phyloP scores from a whole-genome alignment of 1,140 invertebrate genomes.

The Heterodera schachtii region DNA sequence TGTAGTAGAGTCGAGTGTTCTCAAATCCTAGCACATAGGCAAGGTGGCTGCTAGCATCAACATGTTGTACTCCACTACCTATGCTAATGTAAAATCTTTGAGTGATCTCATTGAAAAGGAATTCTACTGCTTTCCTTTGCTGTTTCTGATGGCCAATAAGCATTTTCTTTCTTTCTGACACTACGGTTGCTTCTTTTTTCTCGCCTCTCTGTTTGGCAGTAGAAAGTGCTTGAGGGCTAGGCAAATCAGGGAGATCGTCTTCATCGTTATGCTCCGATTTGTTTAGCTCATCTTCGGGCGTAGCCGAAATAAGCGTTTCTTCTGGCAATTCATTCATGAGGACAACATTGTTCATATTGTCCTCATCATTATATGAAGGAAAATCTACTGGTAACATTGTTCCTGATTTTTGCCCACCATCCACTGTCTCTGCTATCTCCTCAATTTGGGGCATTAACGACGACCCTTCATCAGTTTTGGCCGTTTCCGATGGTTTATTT shows the following conservation, averaged over 20 bases:
- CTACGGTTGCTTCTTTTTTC: neutral
- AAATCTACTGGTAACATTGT: neutral
- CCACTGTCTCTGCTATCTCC: neutral
- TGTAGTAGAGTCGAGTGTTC: neutral
- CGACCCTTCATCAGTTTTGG: no score
- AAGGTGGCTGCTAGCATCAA: neutral
- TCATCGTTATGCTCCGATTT: neutral
- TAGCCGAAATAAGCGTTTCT: neutral
- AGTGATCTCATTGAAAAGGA: neutral
- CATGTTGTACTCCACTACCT: neutral
- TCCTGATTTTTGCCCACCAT: neutral
- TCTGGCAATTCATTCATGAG: neutral
- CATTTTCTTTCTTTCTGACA: neutral
- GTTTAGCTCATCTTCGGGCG: neutral
- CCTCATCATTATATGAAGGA: no score
- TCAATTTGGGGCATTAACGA: no score
- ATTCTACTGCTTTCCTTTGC: neutral
- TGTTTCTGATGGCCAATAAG: neutral
- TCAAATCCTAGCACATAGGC: constrained; percentile 18
- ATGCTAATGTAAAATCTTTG: neutral
- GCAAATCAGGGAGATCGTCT: neutral
- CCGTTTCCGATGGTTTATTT: neutral
- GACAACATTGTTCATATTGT: neutral
- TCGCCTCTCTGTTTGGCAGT: neutral
- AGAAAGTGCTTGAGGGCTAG: neutral